Evolutionary conservation across 1,140 invertebrate genomes (phyloP).

Genomic region (Drosophila sulfurigaster): DNA sequence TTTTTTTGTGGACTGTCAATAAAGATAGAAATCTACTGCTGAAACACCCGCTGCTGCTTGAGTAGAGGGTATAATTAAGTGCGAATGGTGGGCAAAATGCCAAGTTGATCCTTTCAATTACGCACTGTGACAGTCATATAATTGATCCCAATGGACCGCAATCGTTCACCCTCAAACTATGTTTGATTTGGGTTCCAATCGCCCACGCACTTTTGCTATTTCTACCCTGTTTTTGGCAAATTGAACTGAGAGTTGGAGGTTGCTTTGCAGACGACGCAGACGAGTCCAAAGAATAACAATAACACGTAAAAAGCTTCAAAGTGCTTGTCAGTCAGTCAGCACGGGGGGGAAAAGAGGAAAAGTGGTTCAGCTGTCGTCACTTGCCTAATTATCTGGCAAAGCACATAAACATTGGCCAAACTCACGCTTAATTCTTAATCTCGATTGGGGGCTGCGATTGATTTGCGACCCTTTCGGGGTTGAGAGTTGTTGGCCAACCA

Average conservation of each 20-base stretch:
- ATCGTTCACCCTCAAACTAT: constrained; percentile 53
- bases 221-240: constrained; percentile 24
- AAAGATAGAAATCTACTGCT: not conserved
- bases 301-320: constrained; percentile 55
- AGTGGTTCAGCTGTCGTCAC: constrained; percentile 43
- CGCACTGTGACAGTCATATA: constrained; percentile 80
- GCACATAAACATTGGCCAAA: constrained; percentile 56
- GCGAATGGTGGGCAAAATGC: constrained; percentile 39
- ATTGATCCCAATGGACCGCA: constrained; percentile 78
- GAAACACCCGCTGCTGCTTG: not conserved
- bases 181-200: constrained; percentile 77
- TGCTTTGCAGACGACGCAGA: no score
- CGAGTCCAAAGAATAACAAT: constrained; percentile 68
- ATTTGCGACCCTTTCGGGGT: constrained; percentile 67
- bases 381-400: constrained; percentile 82
- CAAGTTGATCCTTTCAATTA: constrained; percentile 79
- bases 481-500: constrained; percentile 13
- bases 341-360: constrained; percentile 5
- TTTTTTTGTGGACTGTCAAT: not conserved
- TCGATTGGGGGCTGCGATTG: constrained; percentile 59
- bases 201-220: constrained; percentile 5
- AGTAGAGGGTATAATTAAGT: constrained; percentile 41
- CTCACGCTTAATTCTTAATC: constrained; percentile 57
- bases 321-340: constrained; percentile 12
- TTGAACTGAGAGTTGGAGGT: constrained; percentile 21